Evolutionary conservation across 1,140 invertebrate genomes (phyloP), one percentile per base, ranked within the genome.

Genomic region (Archivesica marissinica): DNA sequence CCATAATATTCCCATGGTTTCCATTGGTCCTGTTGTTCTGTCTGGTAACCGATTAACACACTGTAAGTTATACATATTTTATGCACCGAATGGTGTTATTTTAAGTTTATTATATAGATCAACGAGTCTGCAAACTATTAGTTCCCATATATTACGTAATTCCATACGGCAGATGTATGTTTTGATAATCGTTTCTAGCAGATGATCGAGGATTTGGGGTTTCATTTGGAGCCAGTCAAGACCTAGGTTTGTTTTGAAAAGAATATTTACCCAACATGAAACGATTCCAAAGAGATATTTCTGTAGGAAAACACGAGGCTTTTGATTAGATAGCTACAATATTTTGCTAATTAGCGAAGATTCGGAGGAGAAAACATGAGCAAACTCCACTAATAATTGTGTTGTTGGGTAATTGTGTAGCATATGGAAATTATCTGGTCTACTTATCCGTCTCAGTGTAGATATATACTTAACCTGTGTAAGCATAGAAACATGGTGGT

Each of bases 261-360:
- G 78, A 81, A 81, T 81, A 81, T 81, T 81, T 81, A 81, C 78
- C 47, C 78, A 81, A 81, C 78, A 81, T 81, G 78, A 81, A 81
- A 70, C 78, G 78, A 81, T 81, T 81, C n/a, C 11, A 28, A 70
- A 47, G 39, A 70, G 78, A 81, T 81, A 81, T 81, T 81, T 66
- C 52, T 47, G 59, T 35, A 81, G 54, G 59, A 30, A 81, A 70
- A 68, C 64, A 54, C 47, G 30, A 13, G 41, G 59, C 44, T 2
- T 38, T 2, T 30, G 78, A 81, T 81, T 30, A 81, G 78, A 81
- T 81, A 81, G 66, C 41, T 35, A 70, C 64, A 28, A 47, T 81
- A 81, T 68, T 81, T 70, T 47, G 66, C 78, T 81, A 64, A 81
- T 81, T 81, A 81, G 35, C 64, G 28, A 35, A 38, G 59, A 81